Evolutionary conservation across 1,140 invertebrate genomes (phyloP).

Genomic region (Varroa destructor): DNA sequence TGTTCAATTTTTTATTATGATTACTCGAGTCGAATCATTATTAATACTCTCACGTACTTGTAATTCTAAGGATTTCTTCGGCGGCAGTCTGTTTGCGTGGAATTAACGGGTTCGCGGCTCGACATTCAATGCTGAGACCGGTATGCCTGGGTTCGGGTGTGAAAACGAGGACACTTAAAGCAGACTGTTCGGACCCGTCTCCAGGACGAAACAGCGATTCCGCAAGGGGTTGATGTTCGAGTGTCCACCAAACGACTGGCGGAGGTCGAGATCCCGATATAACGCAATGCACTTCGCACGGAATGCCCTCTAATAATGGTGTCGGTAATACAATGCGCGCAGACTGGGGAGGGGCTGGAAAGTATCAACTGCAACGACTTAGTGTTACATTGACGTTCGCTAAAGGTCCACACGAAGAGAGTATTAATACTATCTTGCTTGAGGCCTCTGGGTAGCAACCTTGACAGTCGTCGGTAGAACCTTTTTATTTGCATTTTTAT

Average conservation of each 20-base stretch:
- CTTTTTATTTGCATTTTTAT: no score
- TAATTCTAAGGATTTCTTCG: no score
- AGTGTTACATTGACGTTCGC: no score
- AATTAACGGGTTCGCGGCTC: slow-evolving; percentile 14
- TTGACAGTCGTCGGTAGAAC: no score
- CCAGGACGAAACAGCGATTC: slow-evolving; percentile 20
- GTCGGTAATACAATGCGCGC: slow-evolving; percentile 3
- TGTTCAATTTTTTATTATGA: no score
- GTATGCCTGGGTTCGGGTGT: background rate
- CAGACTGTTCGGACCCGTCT: background rate
- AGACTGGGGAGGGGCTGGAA: slow-evolving; percentile 16
- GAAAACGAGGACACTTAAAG: slow-evolving; percentile 4
- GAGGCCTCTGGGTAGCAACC: no score
- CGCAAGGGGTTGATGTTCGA: background rate
- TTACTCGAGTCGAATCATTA: no score
- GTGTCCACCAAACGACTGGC: slow-evolving; percentile 3
- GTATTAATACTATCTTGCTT: no score
- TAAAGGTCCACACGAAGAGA: no score
- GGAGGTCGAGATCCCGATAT: slow-evolving; percentile 6
- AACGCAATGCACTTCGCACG: slow-evolving; percentile 8
- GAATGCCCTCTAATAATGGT: slow-evolving; percentile 1
- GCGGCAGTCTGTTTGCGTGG: background rate
- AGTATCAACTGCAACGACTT: background rate
- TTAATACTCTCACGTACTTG: no score
- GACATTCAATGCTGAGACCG: slow-evolving; percentile 5